Evolutionary conservation across 35 echinoderm and acorn worm genomes (phyloP).

Genomic region (Strongylocentrotus purpuratus): DNA sequence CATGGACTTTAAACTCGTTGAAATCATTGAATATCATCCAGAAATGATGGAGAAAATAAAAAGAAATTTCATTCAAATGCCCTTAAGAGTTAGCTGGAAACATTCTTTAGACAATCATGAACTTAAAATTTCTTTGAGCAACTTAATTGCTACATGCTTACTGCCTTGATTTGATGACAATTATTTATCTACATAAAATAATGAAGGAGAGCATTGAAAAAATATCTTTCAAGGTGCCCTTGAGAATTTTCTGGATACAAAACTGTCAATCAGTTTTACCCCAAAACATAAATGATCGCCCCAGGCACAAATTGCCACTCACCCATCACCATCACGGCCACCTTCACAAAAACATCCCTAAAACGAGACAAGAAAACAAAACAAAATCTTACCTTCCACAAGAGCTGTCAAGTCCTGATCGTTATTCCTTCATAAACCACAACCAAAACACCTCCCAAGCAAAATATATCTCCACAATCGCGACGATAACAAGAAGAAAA

Average conservation of each 20-base stretch:
- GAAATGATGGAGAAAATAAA: too few relatives aligned
- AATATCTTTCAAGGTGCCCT: too few relatives aligned
- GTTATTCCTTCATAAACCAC: conserved; percentile 11
- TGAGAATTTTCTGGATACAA: neutral
- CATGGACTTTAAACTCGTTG: too few relatives aligned
- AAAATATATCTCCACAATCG: neutral
- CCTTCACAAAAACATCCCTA: neutral
- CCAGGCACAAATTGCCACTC: neutral
- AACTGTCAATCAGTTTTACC: neutral
- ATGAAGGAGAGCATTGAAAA: too few relatives aligned
- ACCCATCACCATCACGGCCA: neutral
- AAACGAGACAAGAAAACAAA: neutral
- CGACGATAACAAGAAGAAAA: neutral
- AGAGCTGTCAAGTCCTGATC: neutral
- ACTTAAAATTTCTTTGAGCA: too few relatives aligned
- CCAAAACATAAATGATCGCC: neutral
- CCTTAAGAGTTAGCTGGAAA: too few relatives aligned
- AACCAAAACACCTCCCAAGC: neutral
- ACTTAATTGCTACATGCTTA: too few relatives aligned
- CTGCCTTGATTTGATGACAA: too few relatives aligned
- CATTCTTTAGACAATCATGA: too few relatives aligned
- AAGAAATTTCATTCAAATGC: too few relatives aligned
- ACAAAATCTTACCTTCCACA: neutral
- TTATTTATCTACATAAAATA: too few relatives aligned
- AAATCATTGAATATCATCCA: too few relatives aligned